These are phyloP conservation scores for Lasioglossum baleicum DNA, from an alignment of 1,140 invertebrate genomes.

Conservation along the genomic window DNA sequence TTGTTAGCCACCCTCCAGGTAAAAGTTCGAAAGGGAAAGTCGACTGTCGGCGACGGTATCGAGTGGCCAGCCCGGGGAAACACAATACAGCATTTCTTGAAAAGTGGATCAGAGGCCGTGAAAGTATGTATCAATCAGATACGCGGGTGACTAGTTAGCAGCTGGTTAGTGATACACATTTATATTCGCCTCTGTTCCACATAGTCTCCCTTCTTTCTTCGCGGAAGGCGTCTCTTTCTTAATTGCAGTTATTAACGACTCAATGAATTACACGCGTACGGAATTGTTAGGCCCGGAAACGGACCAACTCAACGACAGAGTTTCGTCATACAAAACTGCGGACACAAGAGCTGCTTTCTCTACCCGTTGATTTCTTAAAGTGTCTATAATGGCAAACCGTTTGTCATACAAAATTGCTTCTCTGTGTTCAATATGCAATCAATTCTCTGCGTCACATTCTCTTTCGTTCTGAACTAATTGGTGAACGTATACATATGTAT, in stretches of 20 bases:
- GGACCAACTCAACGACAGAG: conserved; percentile 30
- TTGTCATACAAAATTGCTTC: conserved; percentile 22
- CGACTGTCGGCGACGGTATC: not conserved
- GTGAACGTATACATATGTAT: too few species aligned
- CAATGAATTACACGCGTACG: conserved; percentile 17
- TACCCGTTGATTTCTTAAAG: conserved; percentile 26
- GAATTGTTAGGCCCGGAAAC: not conserved
- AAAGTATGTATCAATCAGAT: conserved; percentile 32
- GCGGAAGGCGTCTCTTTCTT: too few species aligned
- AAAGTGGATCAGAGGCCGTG: conserved; percentile 25
- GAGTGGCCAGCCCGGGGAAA: not conserved
- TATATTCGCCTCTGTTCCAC: not conserved
- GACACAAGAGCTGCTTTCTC: not conserved
- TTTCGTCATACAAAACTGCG: not conserved
- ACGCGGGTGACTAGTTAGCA: not conserved
- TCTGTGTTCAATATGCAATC: not conserved
- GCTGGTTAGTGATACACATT: not conserved
- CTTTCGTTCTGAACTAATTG: not conserved
- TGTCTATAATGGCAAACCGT: not conserved
- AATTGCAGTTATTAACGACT: not conserved
- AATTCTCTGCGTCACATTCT: not conserved
- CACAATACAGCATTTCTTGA: conserved; percentile 6
- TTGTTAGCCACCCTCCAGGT: not conserved
- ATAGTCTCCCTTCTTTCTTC: too few species aligned
- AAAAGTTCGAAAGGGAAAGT: not conserved